Base-by-base conservation (phyloP, 2,888 invertebrate species). In the Drosophila mimetica region DNA sequence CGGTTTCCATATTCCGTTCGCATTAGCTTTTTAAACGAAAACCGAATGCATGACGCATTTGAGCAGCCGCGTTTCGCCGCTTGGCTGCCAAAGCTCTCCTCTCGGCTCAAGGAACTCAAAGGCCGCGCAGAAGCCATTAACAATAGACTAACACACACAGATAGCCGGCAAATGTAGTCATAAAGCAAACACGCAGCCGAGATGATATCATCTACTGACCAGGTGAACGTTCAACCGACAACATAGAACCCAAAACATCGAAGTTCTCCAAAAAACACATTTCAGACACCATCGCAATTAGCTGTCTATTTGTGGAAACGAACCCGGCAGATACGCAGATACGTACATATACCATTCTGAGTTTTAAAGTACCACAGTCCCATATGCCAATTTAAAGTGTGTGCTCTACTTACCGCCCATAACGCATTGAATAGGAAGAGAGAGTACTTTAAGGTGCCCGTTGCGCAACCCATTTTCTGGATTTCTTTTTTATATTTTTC, bases 351-450 rank as follows among this genome's bases (percentile, higher is more conserved):
- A 54, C 30, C 22, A 11, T 1, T 36, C 11, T 20, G 42, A 9
- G 36, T 32, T 14, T 14, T 25, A 3, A 30, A 5, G 64, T 46
- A 34, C 73, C 77, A 8, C 77, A 8, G 64, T 53, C 32, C 73
- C 77, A 81, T 74, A 76, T 81, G 79, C 25, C 2, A 52, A 41
- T 36, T 57, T 30, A 4, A 46, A 52, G 44, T 64, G 2, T 4
- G 39, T 41, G 47, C 53, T 75, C 58, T 65, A 90, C 90, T 89
- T 89, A 90, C 90, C 75, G 88, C 88, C 90, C 89, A 90, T 66
- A 90, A 65, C 54, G 86, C 79, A 74, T 90, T 90, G 66, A 88
- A 89, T 9, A 90, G 39, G 57, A 89, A 88, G 57, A 90, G 67
- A 32, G 86, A 61, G 60, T 83, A 89, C 67, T 89, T 90, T 16